A percentile compares a stretch with the other conserved stretches of the same genome.
Conservation (phyloP, 92 coral and sea anemone genomes). For the Palythoa caribaeorum region DNA sequence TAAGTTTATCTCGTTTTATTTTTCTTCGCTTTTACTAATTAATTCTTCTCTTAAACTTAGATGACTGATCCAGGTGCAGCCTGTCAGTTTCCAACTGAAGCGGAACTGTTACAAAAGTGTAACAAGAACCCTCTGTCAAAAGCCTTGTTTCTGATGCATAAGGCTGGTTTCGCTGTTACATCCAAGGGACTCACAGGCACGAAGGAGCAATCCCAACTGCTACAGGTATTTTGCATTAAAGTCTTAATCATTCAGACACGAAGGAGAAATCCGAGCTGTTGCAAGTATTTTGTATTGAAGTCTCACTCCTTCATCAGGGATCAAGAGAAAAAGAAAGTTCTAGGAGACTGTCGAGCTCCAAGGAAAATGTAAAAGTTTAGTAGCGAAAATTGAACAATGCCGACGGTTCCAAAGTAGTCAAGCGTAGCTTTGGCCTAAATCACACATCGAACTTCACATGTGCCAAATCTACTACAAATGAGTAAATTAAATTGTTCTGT, state of each 20-base stretch:
- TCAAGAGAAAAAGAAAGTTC: not conserved
- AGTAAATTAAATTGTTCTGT: too few relatives aligned
- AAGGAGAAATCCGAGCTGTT: constrained; percentile 78
- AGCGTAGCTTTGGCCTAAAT: not conserved
- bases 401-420: not conserved
- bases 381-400: not conserved
- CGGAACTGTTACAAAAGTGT: constrained; percentile 63
- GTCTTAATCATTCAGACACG: constrained; percentile 42
- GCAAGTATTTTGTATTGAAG: constrained; percentile 55
- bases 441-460: too few relatives aligned
- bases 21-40: not conserved
- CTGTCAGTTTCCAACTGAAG: constrained; percentile 29
- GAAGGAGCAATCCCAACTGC: constrained; percentile 78
- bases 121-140: constrained; percentile 84
- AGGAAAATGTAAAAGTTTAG: too few relatives aligned
- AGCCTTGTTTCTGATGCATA: constrained; percentile 91
- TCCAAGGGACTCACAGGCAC: constrained; percentile 67
- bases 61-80: not conserved
- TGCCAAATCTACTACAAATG: too few relatives aligned
- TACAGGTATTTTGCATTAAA: constrained; percentile 64
- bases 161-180: constrained; percentile 68
- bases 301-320: not conserved
- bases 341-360: too few relatives aligned
- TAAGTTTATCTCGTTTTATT: not conserved
- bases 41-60: not conserved